phyloP scores from a whole-genome alignment of 2,113 vertebrate species.

The Muntiacus reevesi region DNA sequence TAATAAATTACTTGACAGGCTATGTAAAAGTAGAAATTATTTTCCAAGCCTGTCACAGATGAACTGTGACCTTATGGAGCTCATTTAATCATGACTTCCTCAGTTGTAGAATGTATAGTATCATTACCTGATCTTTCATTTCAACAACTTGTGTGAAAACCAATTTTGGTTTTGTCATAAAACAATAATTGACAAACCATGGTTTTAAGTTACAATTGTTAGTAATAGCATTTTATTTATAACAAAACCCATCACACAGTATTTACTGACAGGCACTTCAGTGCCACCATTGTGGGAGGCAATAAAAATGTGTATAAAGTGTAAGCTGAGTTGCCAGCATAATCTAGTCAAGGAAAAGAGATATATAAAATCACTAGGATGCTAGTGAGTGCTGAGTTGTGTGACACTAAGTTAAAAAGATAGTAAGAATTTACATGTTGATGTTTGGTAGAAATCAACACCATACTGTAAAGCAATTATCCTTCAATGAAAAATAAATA shows the following conservation, averaged over 20 bases:
- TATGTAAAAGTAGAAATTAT: constrained; percentile 15
- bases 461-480: not conserved
- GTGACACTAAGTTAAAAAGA: not conserved
- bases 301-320: not conserved
- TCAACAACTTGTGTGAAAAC: not conserved
- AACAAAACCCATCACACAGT: not conserved
- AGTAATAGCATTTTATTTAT: constrained; percentile 5
- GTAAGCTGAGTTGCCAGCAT: not conserved
- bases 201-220: not conserved
- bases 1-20: not conserved
- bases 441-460: not conserved
- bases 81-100: not conserved
- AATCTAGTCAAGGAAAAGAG: not conserved
- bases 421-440: not conserved
- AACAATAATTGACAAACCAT: not conserved
- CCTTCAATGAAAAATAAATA: not conserved
- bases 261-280: not conserved
- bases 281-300: not conserved
- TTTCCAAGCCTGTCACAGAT: not conserved
- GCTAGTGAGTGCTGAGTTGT: not conserved
- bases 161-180: constrained; percentile 7
- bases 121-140: not conserved
- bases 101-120: not conserved
- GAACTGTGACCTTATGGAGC: not conserved
- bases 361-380: not conserved